Percentiles rank a stretch among this genome's conserved stretches.
phyloP scores from a whole-genome alignment of 2,888 invertebrate species.

The Tanytarsus gracilentus region DNA sequence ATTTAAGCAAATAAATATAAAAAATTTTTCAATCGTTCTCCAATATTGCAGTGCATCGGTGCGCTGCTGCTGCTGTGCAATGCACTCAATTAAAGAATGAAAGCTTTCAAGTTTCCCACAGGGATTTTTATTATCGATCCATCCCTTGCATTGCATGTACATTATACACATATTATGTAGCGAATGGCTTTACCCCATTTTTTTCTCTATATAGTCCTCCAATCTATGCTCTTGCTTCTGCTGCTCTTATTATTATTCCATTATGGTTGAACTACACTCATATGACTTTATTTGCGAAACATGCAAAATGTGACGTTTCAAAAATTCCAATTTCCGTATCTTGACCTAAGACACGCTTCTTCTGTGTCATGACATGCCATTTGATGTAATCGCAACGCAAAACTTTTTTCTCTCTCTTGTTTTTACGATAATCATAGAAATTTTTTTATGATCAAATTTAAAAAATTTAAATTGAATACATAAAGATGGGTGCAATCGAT shows the following conservation, averaged over 20 bases:
- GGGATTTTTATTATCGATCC: neutral
- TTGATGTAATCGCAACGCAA: neutral
- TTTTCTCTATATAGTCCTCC: neutral
- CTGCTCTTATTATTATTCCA: too few species aligned
- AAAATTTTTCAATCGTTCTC: too few species aligned
- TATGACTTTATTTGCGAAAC: constrained; percentile 1
- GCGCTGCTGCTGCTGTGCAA: too few species aligned
- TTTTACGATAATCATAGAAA: neutral
- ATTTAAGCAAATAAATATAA: too few species aligned
- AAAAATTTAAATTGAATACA: too few species aligned
- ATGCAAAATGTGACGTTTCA: constrained; percentile 13
- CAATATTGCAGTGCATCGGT: too few species aligned
- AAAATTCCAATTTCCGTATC: constrained; percentile 24
- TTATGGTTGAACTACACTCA: neutral
- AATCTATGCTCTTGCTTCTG: neutral
- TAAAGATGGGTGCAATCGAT: neutral
- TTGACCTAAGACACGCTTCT: constrained; percentile 20
- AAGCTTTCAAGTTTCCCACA: too few species aligned
- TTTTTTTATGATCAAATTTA: neutral
- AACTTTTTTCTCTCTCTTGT: neutral
- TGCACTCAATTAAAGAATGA: too few species aligned
- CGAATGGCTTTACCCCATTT: neutral
- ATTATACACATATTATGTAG: neutral
- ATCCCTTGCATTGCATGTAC: neutral
- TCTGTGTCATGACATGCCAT: neutral